Evolutionary conservation across 2,113 vertebrate species (phyloP).

Genomic region (Genyomyrus donnyi): DNA sequence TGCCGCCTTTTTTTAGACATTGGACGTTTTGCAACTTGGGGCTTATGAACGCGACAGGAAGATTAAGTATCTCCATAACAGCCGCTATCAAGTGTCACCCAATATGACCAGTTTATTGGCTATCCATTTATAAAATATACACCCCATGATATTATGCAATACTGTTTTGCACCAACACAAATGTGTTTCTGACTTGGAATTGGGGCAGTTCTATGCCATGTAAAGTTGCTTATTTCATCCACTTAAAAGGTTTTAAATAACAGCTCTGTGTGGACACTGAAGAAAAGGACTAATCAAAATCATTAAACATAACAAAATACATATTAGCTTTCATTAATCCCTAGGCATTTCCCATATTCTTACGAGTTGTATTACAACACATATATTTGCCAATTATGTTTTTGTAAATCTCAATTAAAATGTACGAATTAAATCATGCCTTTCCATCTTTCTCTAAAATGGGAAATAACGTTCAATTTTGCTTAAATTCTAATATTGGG

Average conservation of each 20-base stretch:
- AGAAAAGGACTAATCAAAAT: neutral
- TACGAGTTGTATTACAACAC: neutral
- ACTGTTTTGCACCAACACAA: conserved; percentile 38
- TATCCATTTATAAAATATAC: conserved; percentile 37
- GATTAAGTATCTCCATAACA: neutral
- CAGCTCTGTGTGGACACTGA: neutral
- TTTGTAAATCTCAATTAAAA: neutral
- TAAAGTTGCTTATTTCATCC: neutral
- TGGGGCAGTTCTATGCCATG: neutral
- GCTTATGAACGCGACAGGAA: neutral
- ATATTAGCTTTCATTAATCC: neutral
- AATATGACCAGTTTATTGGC: neutral
- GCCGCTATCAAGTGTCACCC: neutral
- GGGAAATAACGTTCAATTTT: neutral
- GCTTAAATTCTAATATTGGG: neutral
- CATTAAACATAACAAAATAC: neutral
- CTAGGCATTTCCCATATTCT: neutral
- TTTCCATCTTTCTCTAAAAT: neutral
- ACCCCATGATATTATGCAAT: conserved; percentile 48
- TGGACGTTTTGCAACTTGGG: conserved; percentile 17
- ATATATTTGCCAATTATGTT: neutral
- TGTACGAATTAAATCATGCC: neutral
- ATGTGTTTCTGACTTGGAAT: conserved; percentile 12
- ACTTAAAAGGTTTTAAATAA: neutral
- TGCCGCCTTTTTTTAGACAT: neutral